Base-by-base conservation (phyloP, 2,888 invertebrate genomes). In the Liposcelis brunnea region DNA sequence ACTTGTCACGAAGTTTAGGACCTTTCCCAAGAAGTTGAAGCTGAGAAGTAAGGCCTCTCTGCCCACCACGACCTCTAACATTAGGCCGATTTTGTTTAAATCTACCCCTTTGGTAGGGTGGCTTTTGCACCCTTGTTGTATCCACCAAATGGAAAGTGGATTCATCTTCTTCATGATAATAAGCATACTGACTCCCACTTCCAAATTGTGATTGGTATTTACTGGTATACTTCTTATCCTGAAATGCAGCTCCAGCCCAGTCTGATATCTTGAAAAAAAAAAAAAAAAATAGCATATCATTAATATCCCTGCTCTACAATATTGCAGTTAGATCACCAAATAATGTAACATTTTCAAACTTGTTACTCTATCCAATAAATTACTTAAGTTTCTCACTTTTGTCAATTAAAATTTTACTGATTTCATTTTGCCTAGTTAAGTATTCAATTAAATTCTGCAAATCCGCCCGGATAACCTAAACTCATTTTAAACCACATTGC, bases 111-210 rank as follows among this genome's bases (percentile, higher is more conserved):
- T 94, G 94, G 64, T 94, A 94, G 11, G 87, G 82, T 2, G 89
- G 89, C 58, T 87, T 87, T 56, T 84, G 84, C 2, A 85, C 76
- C 31, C 87, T 74, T 0, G 91, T 82, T 1, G 90, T 93, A 59
- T 97, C 95, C 53, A 98, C 98, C 67, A 98, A 68, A 63, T 97
- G 97, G 75, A 98, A 99, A 43, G 90, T 86, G 53, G 87, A 86
- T 63, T 99, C 98, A 61, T 98, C 98, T 61, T 98, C 97, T 56
- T 98, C 98, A 57, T 97, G 97, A 61, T 87, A 93, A 63, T 98
- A 99, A 0, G 97, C 90, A 65, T 98, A 98, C 56, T 95, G 95
- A 58, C 83, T 91, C 37, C 90, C 93, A 52, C 89, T 86, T 47
- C 89, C 91, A 65, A 91, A 91, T 55, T 86, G 83, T 2, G 90